phyloP scores from a whole-genome alignment of 2,113 vertebrate genomes.

The Patagioenas fasciata region DNA sequence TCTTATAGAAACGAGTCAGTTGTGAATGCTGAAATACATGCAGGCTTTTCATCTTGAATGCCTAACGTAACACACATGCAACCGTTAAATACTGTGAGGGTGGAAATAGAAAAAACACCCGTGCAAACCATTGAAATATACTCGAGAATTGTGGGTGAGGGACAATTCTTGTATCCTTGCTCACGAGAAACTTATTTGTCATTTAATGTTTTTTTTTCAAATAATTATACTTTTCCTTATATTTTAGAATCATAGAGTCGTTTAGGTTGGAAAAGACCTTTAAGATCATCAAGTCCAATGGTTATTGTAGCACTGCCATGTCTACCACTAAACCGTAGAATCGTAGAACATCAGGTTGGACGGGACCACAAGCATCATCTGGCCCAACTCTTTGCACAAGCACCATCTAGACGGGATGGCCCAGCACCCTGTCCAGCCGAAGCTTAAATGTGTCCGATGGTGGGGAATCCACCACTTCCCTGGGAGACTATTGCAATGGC shows the following conservation, averaged over 20 bases:
- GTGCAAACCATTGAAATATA: neutral
- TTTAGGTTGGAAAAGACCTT: too few species aligned
- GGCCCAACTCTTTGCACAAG: too few species aligned
- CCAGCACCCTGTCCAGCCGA: too few species aligned
- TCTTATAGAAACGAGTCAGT: neutral
- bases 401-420: too few species aligned
- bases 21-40: neutral
- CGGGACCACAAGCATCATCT: too few species aligned
- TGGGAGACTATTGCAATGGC: too few species aligned
- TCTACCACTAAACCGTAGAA: too few species aligned
- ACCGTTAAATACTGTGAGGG: neutral
- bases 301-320: too few species aligned
- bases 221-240: neutral
- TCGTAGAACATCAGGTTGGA: too few species aligned
- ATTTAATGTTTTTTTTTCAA: neutral
- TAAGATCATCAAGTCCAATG: too few species aligned
- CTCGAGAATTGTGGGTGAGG: neutral
- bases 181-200: neutral
- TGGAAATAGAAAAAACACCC: neutral
- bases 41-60: neutral
- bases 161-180: neutral
- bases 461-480: too few species aligned
- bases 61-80: neutral
- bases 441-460: too few species aligned
- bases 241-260: neutral